Percentiles rank a stretch among this genome's conserved stretches.
Evolutionary conservation across 2,797 vertebrate genomes (phyloP).

Genomic region (Leptatherina wallacei): DNA sequence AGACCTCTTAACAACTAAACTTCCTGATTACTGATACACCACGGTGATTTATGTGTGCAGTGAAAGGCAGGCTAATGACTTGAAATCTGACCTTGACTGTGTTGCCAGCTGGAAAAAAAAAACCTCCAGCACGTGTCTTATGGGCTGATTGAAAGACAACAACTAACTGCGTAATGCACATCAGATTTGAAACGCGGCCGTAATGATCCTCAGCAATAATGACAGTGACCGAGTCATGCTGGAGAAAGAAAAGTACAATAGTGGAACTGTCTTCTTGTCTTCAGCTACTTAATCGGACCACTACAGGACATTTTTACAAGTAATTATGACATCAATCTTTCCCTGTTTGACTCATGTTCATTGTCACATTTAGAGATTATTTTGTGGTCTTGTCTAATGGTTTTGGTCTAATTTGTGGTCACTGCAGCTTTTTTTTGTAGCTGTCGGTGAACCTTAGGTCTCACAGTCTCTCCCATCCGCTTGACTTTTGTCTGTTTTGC

Average conservation of each 20-base stretch:
- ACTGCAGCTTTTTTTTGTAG: neutral
- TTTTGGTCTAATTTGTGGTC: neutral
- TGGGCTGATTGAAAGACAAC: conserved; percentile 31
- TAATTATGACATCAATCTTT: neutral
- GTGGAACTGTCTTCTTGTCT: neutral
- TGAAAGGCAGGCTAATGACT: conserved; percentile 65
- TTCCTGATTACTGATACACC: conserved; percentile 82
- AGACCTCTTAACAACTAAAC: conserved; percentile 76
- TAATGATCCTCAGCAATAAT: neutral
- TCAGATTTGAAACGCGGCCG: conserved; percentile 13
- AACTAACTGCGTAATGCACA: conserved; percentile 29
- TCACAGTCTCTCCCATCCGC: neutral
- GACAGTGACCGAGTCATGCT: conserved; percentile 24
- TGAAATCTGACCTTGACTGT: conserved; percentile 74
- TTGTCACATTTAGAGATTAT: conserved; percentile 2
- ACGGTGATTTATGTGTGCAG: conserved; percentile 68
- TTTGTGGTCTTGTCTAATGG: conserved; percentile 6
- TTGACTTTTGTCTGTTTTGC: conserved; percentile 38
- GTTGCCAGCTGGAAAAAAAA: conserved; percentile 47
- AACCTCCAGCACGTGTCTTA: conserved; percentile 46
- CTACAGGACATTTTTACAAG: neutral
- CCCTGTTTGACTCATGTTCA: neutral
- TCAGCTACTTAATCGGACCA: conserved; percentile 4
- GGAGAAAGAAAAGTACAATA: neutral
- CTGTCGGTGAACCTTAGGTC: neutral